Evolutionary conservation across 2,797 vertebrate genomes (phyloP).

Genomic region (Lithobates pipiens): DNA sequence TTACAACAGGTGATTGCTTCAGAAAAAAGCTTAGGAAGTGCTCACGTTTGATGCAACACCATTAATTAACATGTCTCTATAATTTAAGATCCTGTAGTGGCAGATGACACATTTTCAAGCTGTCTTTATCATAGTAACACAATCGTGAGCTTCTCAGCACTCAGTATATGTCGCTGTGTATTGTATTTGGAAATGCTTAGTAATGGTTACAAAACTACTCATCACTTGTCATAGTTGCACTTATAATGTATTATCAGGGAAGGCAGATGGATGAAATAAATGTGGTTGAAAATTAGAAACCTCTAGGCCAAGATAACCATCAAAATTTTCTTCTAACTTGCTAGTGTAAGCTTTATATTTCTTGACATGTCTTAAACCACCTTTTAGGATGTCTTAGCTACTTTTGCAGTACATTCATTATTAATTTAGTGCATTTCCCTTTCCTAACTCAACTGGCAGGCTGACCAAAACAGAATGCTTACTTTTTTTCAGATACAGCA

Average conservation of each 20-base stretch:
- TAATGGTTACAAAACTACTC: not conserved
- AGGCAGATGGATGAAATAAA: not conserved
- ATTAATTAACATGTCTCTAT: constrained; percentile 25
- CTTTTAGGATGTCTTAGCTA: constrained; percentile 27
- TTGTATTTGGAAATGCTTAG: constrained; percentile 9
- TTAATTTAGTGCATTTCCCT: constrained; percentile 22
- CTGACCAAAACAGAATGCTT: constrained; percentile 14
- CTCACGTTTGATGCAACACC: constrained; percentile 1
- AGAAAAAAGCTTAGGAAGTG: not conserved
- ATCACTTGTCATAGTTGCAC: not conserved
- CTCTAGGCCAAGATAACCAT: constrained; percentile 7
- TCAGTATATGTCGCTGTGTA: not conserved
- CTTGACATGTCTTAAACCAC: constrained; percentile 36
- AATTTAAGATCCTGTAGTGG: constrained; percentile 22
- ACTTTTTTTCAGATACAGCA: constrained; percentile 10
- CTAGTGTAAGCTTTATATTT: constrained; percentile 13
- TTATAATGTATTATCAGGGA: not conserved
- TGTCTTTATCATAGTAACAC: constrained; percentile 7
- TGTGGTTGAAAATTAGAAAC: not conserved
- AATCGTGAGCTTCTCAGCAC: not conserved
- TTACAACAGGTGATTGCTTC: constrained; percentile 29
- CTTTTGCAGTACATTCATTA: constrained; percentile 33
- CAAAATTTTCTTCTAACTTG: not conserved
- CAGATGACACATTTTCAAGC: constrained; percentile 7
- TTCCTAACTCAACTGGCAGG: constrained; percentile 11